Evolutionary conservation across 2,113 vertebrate species (phyloP), one percentile per base, ranked within the genome.

Genomic region (Gallinago jamesoni): DNA sequence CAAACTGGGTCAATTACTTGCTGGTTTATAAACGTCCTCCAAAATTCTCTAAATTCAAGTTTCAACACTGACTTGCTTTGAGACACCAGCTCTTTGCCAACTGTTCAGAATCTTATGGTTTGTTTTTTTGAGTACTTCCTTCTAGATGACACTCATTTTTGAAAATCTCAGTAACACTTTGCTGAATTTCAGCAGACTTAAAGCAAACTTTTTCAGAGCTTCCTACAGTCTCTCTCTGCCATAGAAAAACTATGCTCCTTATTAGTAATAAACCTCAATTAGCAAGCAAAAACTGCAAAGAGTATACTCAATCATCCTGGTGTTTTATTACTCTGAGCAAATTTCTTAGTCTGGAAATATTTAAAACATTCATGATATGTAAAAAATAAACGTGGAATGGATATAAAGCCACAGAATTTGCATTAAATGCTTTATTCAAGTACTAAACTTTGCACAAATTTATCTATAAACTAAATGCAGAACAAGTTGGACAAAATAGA

Each of bases 101-200:
- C 28, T 43, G n/a, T 14, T 83, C 80, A 41, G 13, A 9, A 73
- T n/a, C 30, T 47, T 27, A 37, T 0, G 1, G 10, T 25, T 55
- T 53, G 48, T 14, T 84, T 63, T 63, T 64, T 31, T 27, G 37
- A 81, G 12, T 67, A 45, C 21, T 17, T 91, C 27, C 39, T 68
- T 63, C 45, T 22, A 22, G 35, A 16, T 18, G n/a, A 45, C 6
- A 18, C 2, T 87, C 0, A 0, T 4, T 67, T 75, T 39, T 6
- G 1, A 10, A 89, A 62, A 27, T 33, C 35, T 67, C 57, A 57
- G 47, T 55, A 89, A 43, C 1, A 2, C 20, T 67, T 64, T 63
- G 57, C 43, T 57, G 30, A 30, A 45, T 68, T 94, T 87, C 43
- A 78, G 68, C 35, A 68, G 60, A 56, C 3, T 37, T 48, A 70